A percentile compares a stretch with the other conserved stretches of the same genome.
Conservation (phyloP, 2,888 invertebrate genomes). For the Seladonia tumulorum region DNA sequence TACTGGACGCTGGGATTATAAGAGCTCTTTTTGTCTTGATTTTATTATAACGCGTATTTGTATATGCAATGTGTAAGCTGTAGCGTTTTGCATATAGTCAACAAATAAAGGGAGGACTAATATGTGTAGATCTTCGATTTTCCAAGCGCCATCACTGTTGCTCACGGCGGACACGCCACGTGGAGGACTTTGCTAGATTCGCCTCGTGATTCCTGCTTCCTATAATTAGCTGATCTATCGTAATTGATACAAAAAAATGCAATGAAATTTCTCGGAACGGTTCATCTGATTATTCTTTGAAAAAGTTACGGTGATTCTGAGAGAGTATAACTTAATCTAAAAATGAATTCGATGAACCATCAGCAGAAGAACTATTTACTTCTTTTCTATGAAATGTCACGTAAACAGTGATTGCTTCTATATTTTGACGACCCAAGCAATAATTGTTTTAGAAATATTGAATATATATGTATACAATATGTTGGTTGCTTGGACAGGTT, state of each 20-base stretch:
- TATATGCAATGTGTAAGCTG: constrained; percentile 64
- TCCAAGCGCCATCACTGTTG: constrained; percentile 20
- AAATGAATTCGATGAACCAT: not conserved
- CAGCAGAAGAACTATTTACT: not conserved
- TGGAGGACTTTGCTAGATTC: not conserved
- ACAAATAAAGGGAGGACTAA: constrained; percentile 58
- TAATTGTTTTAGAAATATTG: not conserved
- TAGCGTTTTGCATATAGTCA: constrained; percentile 66
- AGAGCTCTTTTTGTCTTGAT: constrained; percentile 28
- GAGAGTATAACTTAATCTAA: constrained; percentile 3
- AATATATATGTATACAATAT: too few species aligned
- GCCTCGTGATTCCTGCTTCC: not conserved
- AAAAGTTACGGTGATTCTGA: not conserved
- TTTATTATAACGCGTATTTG: constrained; percentile 58
- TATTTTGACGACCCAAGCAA: not conserved
- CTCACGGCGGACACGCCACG: not conserved
- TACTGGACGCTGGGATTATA: constrained; percentile 19
- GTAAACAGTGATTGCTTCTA: too few species aligned
- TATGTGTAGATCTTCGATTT: constrained; percentile 33
- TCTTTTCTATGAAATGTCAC: not conserved
- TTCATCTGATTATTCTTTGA: not conserved
- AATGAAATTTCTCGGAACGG: not conserved
- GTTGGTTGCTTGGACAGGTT: not conserved
- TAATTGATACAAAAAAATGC: not conserved
- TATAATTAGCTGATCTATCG: not conserved